These are phyloP conservation scores for Balearica regulorum DNA, from an alignment of 2,797 vertebrate species.

Conservation along the genomic window DNA sequence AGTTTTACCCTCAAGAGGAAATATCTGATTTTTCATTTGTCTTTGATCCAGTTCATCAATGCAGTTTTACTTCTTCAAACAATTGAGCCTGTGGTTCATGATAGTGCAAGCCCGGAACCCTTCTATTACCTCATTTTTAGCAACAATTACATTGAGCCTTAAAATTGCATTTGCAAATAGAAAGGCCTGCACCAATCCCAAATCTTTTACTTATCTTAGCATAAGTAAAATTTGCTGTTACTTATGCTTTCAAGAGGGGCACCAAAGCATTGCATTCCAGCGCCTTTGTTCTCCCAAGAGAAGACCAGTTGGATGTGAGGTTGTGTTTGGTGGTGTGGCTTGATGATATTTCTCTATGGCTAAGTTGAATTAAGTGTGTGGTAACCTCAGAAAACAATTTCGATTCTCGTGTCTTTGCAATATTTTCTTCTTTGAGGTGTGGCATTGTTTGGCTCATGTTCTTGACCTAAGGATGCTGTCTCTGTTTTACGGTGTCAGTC, in stretches of 20 bases:
- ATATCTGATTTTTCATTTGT: constrained; percentile 22
- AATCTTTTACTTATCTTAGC: too few species aligned
- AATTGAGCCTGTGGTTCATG: constrained; percentile 41
- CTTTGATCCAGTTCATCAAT: constrained; percentile 46
- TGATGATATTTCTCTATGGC: neutral
- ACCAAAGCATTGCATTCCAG: neutral
- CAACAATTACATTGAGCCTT: neutral
- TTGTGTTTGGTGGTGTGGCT: neutral
- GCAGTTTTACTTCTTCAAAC: constrained; percentile 39
- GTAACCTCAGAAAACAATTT: rapidly evolving
- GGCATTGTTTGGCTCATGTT: rapidly evolving
- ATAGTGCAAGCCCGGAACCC: neutral
- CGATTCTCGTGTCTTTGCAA: neutral
- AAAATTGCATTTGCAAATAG: neutral
- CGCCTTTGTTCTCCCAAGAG: neutral
- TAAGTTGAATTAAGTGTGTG: rapidly evolving
- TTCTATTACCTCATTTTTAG: constrained; percentile 27
- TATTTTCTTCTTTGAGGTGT: neutral
- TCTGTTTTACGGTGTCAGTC: neutral
- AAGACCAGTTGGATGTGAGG: neutral
- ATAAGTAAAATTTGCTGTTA: neutral
- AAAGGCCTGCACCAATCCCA: neutral
- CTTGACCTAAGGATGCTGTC: neutral
- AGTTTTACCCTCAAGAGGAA: constrained; percentile 26
- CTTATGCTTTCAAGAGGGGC: neutral